These are phyloP conservation scores for Campylorhamphus procurvoides DNA, from an alignment of 2,113 vertebrate species.

Conservation along the genomic window DNA sequence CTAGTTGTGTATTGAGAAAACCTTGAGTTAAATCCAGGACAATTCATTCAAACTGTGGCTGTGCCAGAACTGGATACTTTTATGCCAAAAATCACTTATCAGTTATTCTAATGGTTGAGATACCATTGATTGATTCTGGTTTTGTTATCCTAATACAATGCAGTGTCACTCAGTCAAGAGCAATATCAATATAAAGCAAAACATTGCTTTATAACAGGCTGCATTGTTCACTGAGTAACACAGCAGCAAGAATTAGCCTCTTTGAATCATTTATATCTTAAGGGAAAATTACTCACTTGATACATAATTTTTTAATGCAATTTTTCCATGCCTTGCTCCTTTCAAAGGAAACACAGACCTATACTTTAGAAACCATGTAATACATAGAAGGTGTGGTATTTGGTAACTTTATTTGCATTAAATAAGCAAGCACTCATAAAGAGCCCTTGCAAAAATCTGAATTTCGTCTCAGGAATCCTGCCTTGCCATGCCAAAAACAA, in stretches of 20 bases:
- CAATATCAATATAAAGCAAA: not conserved
- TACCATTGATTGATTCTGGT: not conserved
- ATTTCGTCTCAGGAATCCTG: not conserved
- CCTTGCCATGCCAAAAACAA: not conserved
- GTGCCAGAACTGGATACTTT: not conserved
- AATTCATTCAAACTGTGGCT: not conserved
- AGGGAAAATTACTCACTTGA: not conserved
- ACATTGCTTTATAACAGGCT: not conserved
- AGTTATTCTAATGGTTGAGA: not conserved
- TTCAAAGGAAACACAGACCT: constrained; percentile 11
- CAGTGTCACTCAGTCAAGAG: not conserved
- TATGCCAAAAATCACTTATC: not conserved
- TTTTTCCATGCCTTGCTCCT: not conserved
- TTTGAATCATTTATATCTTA: not conserved
- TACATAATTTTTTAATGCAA: not conserved
- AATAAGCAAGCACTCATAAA: not conserved
- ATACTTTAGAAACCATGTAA: not conserved
- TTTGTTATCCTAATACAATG: not conserved
- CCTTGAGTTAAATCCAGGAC: not conserved
- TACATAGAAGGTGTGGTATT: not conserved
- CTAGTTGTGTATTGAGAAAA: not conserved
- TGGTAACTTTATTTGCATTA: not conserved
- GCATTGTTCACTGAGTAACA: not conserved
- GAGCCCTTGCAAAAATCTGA: not conserved
- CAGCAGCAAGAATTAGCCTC: not conserved